Evolutionary conservation across 1,140 invertebrate genomes (phyloP).

Genomic region (Diprion similis): DNA sequence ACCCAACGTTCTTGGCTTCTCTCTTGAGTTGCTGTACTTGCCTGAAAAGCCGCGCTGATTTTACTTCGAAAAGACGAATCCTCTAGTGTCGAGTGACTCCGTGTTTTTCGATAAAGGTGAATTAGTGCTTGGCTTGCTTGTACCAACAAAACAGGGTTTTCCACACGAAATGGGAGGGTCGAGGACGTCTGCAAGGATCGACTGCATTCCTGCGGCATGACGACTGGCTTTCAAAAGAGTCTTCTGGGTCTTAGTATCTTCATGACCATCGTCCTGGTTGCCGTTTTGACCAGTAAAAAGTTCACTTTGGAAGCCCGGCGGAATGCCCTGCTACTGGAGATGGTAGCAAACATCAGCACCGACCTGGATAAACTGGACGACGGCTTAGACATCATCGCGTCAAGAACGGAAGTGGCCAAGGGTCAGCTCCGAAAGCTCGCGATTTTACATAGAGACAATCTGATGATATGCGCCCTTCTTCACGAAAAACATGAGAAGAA

Average conservation of each 20-base stretch:
- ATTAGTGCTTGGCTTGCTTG: too few species aligned
- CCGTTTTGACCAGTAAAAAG: conserved; percentile 38
- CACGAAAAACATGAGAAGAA: conserved; percentile 28
- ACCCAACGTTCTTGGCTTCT: too few species aligned
- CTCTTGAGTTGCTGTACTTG: too few species aligned
- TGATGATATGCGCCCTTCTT: conserved; percentile 42
- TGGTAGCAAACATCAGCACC: conserved; percentile 51
- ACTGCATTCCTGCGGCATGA: conserved; percentile 30
- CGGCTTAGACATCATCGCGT: conserved; percentile 42
- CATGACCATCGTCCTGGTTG: conserved; percentile 35
- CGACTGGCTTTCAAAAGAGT: conserved; percentile 39
- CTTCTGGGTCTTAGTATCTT: conserved; percentile 37
- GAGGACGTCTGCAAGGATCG: not conserved
- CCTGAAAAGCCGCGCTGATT: too few species aligned
- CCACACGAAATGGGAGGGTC: conserved; percentile 19
- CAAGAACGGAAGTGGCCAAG: conserved; percentile 41
- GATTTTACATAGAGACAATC: conserved; percentile 43
- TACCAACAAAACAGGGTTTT: too few species aligned
- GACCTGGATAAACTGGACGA: conserved; percentile 46
- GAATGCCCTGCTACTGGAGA: conserved; percentile 37
- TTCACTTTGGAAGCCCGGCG: conserved; percentile 35
- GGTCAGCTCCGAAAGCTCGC: conserved; percentile 37
- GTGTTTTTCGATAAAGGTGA: not conserved
- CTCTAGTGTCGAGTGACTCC: not conserved
- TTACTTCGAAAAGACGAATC: too few species aligned